These are phyloP conservation scores for Lutjanus argentimaculatus DNA, from an alignment of 2,797 vertebrate genomes.

Conservation along the genomic window DNA sequence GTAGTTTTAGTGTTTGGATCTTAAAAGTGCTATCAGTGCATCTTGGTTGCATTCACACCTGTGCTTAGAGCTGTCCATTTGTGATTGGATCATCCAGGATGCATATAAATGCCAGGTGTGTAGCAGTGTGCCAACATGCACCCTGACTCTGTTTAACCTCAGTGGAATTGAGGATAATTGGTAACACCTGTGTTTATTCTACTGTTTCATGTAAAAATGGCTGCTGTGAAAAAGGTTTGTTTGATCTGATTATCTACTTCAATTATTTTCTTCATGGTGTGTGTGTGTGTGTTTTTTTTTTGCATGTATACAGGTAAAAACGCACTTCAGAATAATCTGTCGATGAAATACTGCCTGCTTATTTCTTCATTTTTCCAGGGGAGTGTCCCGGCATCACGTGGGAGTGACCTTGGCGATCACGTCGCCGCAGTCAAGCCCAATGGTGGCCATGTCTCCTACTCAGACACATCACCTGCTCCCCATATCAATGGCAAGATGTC, in stretches of 20 bases:
- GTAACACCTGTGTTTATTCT: too few relatives aligned
- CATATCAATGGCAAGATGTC: constrained; percentile 86
- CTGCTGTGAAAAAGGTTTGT: neutral
- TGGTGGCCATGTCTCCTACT: constrained; percentile 81
- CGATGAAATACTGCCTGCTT: neutral
- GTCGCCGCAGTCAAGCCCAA: constrained; percentile 86
- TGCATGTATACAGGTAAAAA: neutral
- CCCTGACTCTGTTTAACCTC: too few relatives aligned
- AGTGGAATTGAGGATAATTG: too few relatives aligned
- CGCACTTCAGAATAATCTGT: neutral
- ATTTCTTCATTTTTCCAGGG: constrained; percentile 78
- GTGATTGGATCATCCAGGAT: too few relatives aligned
- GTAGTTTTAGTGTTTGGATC: too few relatives aligned
- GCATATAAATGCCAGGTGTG: too few relatives aligned
- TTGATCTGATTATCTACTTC: neutral
- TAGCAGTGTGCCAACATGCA: too few relatives aligned
- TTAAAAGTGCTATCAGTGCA: too few relatives aligned
- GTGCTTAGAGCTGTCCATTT: too few relatives aligned
- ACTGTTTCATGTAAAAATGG: too few relatives aligned
- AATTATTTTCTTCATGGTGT: neutral
- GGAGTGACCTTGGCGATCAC: constrained; percentile 79
- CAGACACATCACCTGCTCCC: constrained; percentile 76
- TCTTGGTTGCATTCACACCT: neutral
- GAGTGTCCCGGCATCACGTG: constrained; percentile 61
- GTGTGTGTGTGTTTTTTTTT: neutral